Conservation (phyloP, 2,797 vertebrate species). For the Alosa sapidissima region DNA sequence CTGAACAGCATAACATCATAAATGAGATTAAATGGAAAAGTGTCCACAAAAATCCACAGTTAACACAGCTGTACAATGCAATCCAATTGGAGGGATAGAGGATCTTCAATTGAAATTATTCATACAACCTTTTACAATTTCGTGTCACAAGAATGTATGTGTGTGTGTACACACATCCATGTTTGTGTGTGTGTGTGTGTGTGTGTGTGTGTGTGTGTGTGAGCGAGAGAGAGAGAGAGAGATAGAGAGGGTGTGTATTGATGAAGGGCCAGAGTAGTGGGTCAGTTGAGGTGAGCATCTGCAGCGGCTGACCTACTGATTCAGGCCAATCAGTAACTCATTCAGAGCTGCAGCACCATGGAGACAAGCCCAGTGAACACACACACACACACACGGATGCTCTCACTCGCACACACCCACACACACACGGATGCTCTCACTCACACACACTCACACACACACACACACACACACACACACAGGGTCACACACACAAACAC, state of each 20-base stretch:
- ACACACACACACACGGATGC: not conserved
- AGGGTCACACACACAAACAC: not conserved
- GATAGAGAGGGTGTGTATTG: not conserved
- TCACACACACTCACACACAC: not conserved
- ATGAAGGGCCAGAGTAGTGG: not conserved
- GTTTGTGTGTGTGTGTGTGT: not conserved
- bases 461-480: not conserved
- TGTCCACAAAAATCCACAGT: too few species aligned
- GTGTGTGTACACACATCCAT: not conserved
- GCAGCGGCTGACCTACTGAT: not conserved
- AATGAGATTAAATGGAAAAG: too few species aligned
- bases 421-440: too few species aligned
- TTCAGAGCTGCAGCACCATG: not conserved
- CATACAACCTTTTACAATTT: too few species aligned
- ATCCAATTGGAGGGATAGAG: too few species aligned
- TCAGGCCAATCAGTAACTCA: conserved; percentile 11
- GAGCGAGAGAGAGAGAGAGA: too few species aligned
- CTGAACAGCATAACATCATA: too few species aligned
- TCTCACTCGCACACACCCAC: not conserved
- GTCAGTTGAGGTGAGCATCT: not conserved
- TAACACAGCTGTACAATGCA: too few species aligned
- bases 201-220: not conserved
- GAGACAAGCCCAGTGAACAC: not conserved
- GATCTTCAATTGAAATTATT: too few species aligned
- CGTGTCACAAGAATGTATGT: too few species aligned